Conservation (phyloP, 2,888 invertebrate species). For the Lepidochitona cinerea region DNA sequence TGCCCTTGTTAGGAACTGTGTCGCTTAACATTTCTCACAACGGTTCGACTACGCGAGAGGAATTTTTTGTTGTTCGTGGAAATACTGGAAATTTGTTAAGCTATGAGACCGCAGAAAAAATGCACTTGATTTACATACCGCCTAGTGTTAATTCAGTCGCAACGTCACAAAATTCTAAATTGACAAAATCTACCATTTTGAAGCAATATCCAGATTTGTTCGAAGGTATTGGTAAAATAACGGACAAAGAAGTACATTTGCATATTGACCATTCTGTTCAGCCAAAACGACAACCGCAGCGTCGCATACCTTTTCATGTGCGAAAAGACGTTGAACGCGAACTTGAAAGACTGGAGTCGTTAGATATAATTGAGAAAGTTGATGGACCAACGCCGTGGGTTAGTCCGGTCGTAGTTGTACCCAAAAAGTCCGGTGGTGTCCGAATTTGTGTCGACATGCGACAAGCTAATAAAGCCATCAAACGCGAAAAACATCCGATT, state of each 20-base stretch:
- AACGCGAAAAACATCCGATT: constrained; percentile 34
- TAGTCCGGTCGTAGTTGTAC: constrained; percentile 29
- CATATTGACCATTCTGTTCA: constrained; percentile 24
- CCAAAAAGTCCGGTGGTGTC: constrained; percentile 35
- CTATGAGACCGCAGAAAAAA: not conserved
- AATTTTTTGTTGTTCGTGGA: not conserved
- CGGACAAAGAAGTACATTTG: constrained; percentile 21
- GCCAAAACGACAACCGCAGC: constrained; percentile 21
- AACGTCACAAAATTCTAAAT: too few species aligned
- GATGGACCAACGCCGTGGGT: constrained; percentile 34
- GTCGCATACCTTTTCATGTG: constrained; percentile 29
- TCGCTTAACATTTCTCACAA: not conserved
- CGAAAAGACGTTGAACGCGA: constrained; percentile 22
- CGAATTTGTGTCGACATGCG: constrained; percentile 48
- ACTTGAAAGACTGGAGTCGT: constrained; percentile 19
- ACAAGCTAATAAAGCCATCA: constrained; percentile 38
- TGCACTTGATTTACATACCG: not conserved
- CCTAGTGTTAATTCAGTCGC: too few species aligned
- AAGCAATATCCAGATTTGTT: not conserved
- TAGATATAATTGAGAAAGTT: constrained; percentile 32
- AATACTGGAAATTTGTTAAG: not conserved
- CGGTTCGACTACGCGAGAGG: not conserved
- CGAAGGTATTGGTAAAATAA: constrained; percentile 23
- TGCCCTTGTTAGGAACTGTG: not conserved
- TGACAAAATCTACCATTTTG: too few species aligned